Evolutionary conservation across 2,113 vertebrate genomes (phyloP), one percentile per base, ranked within the genome.

Genomic region (Marcusenius ussheri): DNA sequence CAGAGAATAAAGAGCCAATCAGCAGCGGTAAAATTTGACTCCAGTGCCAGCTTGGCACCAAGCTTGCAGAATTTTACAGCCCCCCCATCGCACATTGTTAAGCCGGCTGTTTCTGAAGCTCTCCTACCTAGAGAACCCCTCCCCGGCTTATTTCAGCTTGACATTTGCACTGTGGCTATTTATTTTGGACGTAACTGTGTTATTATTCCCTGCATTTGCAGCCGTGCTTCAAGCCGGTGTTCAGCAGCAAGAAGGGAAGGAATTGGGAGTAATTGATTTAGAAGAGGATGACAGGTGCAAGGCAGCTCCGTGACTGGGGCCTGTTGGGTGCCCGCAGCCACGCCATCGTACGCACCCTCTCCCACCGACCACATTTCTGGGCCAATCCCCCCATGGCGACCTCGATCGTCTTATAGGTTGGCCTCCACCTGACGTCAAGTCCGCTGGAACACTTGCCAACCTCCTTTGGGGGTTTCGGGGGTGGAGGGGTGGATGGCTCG

Each of bases 361-460:
- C 42, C 89, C 70, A 89, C 80, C 80, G 90, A 47, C 87, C 53
- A 91, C 93, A 92, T 74, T 93, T 51, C 91, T 86, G 91, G 74
- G n/a, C 90, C 27, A 89, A 80, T 27, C 35, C 27, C 27, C 87
- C 56, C 66, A 39, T 80, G 17, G 77, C 35, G 58, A 42, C 66
- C 77, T n/a, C 15, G 90, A 88, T 94, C 88, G 9, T 84, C 84
- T 95, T 94, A 93, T 92, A 90, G 87, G 90, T 90, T 91, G 85
- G 24, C 90, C 91, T 24, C 83, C 42, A 24, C 91, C 49, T 17
- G 80, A 70, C 35, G 89, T 15, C 24, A 66, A 88, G 88, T 88
- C 70, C n/a, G 70, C 88, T 74, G 80, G 47, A 50, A 88, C 53
- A 46, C 7, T 39, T 49, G 19, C 42, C 53, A 74, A 46, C 35